These are phyloP conservation scores for Zootermopsis nevadensis DNA, from an alignment of 2,888 invertebrate genomes.

Conservation along the genomic window DNA sequence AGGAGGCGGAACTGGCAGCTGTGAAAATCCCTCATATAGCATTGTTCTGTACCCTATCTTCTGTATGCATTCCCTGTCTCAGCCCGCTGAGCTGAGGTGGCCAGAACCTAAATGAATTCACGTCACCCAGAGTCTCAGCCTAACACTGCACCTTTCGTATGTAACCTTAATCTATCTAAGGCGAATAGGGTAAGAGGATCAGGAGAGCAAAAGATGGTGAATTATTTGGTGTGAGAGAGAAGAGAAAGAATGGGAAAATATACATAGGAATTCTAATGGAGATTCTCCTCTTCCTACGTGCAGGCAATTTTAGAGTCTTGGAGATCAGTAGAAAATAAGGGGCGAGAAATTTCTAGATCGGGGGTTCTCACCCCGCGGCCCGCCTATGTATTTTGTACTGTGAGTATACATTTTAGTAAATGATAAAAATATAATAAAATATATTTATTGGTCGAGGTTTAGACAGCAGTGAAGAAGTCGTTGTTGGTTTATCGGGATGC, in stretches of 20 bases:
- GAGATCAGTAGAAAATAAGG: constrained; percentile 2
- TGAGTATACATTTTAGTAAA: no score
- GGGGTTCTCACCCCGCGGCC: no score
- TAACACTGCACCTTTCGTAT: not conserved
- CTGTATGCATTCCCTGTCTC: constrained; percentile 31
- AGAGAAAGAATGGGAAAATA: constrained; percentile 12
- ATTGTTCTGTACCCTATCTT: constrained; percentile 23
- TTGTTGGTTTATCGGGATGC: no score
- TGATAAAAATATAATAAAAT: no score
- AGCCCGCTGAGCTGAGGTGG: not conserved
- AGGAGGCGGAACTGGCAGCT: not conserved
- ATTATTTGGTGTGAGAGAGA: constrained; percentile 8
- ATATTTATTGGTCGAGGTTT: no score
- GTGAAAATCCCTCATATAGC: constrained; percentile 34
- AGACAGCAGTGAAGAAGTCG: no score
- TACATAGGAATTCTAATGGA: constrained; percentile 39
- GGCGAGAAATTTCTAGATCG: no score
- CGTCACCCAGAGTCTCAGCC: constrained; percentile 10
- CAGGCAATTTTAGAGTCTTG: constrained; percentile 29
- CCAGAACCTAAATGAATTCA: constrained; percentile 34
- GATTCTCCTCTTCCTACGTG: not conserved
- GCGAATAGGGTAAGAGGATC: not conserved
- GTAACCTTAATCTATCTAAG: constrained; percentile 27
- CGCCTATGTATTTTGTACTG: no score
- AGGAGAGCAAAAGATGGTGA: not conserved